Percentiles rank a stretch among this genome's conserved stretches.
Evolutionary conservation across 2,797 vertebrate genomes (phyloP).

Genomic region (Balearica regulorum): DNA sequence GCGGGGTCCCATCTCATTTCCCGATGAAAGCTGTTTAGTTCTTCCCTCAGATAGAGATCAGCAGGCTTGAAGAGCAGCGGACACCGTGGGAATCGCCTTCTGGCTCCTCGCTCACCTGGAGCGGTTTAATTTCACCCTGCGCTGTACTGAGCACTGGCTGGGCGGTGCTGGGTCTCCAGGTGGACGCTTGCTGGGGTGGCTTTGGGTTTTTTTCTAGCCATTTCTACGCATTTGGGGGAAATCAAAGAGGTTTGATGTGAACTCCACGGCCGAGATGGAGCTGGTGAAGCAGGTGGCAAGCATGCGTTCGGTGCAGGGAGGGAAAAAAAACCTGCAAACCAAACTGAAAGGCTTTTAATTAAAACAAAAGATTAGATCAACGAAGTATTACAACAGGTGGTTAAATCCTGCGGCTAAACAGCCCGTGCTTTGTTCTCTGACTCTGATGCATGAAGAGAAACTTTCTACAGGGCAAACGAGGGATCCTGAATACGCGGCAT

Average conservation of each 20-base stretch:
- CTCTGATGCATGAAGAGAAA: constrained; percentile 11
- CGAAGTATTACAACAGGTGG: constrained; percentile 32
- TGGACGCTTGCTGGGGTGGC: neutral
- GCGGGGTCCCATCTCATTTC: neutral
- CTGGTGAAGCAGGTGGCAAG: neutral
- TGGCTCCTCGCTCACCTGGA: neutral
- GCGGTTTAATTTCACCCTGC: neutral
- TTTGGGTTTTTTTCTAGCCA: neutral
- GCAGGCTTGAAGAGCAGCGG: neutral
- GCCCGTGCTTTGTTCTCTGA: constrained; percentile 24
- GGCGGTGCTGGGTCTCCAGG: neutral
- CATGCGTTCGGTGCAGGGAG: neutral
- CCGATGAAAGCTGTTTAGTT: neutral
- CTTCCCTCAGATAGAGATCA: neutral
- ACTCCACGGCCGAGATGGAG: accelerated
- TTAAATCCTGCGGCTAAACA: constrained; percentile 42
- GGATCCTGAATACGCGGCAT: neutral
- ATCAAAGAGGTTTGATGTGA: neutral
- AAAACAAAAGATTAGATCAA: constrained; percentile 55
- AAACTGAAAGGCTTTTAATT: constrained; percentile 56
- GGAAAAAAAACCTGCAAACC: neutral
- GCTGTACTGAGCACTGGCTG: neutral
- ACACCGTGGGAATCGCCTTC: neutral
- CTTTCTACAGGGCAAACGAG: neutral
- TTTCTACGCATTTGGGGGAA: neutral